Evolutionary conservation across 2,113 vertebrate genomes (phyloP).

Genomic region (Aspiorhynchus laticeps): DNA sequence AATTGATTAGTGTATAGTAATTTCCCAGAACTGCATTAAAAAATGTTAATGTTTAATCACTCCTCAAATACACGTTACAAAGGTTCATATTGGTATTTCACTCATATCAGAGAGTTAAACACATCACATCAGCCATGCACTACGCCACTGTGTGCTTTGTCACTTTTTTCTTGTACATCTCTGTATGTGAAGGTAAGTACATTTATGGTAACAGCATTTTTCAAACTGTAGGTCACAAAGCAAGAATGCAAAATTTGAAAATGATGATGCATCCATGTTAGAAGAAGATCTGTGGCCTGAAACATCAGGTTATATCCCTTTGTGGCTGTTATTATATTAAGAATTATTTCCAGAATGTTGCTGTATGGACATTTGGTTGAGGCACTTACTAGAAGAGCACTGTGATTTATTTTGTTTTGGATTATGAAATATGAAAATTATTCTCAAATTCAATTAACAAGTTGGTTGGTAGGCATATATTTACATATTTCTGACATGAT

Average conservation of each 20-base stretch:
- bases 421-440: not conserved
- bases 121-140: slow-evolving; percentile 36
- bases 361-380: not conserved
- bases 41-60: slow-evolving; percentile 73
- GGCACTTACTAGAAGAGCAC: not conserved
- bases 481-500: no score
- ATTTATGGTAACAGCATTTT: not conserved
- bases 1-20: not conserved
- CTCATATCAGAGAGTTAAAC: not conserved
- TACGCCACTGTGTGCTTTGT: not conserved
- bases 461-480: no score
- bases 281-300: not conserved
- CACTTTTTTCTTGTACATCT: slow-evolving; percentile 10
- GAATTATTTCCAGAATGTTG: not conserved
- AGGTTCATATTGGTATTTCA: slow-evolving; percentile 26
- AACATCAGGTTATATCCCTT: not conserved
- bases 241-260: not conserved
- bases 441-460: no score
- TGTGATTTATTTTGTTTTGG: not conserved
- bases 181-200: slow-evolving; percentile 43
- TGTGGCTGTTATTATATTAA: slow-evolving; percentile 5
- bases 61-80: slow-evolving; percentile 71
- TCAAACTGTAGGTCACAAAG: not conserved
- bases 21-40: slow-evolving; percentile 9
- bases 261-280: not conserved